Base-by-base conservation (phyloP, 2,113 vertebrate genomes). In the Pseudorectes ferrugineus region DNA sequence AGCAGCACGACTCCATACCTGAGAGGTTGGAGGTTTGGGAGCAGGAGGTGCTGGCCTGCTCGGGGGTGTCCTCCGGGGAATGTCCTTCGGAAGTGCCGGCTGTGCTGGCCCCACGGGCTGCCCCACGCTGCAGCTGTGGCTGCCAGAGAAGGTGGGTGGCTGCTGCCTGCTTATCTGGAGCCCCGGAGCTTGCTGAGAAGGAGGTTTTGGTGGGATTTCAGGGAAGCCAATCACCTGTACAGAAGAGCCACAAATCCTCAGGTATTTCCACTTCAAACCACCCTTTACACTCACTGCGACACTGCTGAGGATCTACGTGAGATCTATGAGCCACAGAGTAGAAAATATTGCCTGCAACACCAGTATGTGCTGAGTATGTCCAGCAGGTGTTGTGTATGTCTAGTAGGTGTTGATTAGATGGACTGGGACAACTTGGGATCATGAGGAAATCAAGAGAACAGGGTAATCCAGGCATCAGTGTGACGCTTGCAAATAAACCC, bases 41-140 rank as follows among this genome's bases (percentile, higher is more conserved):
- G 98, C 96, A 2, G 97, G 98, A 58, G 98, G 98, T 3, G 96
- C 97, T 28, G 98, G 98, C 28, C 98, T 93, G 93, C 78, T 98
- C 0, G 98, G 98, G 26, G 98, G 98, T 26, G 95, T 97, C 61
- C 97, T 87, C 35, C 95, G 71, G 51, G 91, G 26, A 11, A 91
- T 6, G 9, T 97, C 95, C 58, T 86, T 98, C 0, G 54, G 66
- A 1, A 95, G 78, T 1, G 52, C 26, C 0, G 26, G 89, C 68
- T 35, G 28, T 0, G 6, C 28, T 0, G 87, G 29, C 25, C 78
- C 35, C 6, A 67, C 2, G 2, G 82, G 70, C 49, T 57, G 93
- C 28, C 75, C 93, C 11, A 40, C 10, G 0, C 76, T 6, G 11
- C 36, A 65, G 85, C 45, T 66, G 36, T 22, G 81, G 57, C 83